These are phyloP conservation scores for Biston stratarius DNA, from an alignment of 2,888 invertebrate genomes.

Conservation along the genomic window DNA sequence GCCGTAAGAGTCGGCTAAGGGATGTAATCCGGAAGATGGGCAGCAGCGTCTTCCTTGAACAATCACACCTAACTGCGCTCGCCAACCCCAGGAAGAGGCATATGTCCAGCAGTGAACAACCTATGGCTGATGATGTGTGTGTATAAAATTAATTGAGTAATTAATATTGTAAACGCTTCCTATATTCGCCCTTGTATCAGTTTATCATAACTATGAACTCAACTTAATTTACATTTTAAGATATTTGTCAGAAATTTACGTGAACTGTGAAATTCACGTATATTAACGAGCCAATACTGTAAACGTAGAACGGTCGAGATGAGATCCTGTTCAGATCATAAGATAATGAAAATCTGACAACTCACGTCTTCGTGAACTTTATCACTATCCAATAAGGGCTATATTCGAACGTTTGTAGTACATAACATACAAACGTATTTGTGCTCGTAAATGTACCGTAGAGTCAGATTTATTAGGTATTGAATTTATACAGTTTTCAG, in stretches of 20 bases:
- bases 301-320: conserved; percentile 47
- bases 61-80: too few species aligned
- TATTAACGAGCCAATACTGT: conserved; percentile 27
- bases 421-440: conserved; percentile 23
- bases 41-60: too few species aligned
- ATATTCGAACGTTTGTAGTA: conserved; percentile 11
- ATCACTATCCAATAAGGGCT: conserved; percentile 29
- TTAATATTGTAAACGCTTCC: too few species aligned
- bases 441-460: conserved; percentile 51
- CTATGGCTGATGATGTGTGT: too few species aligned
- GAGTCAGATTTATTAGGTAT: conserved; percentile 31
- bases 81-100: too few species aligned
- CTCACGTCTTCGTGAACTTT: conserved; percentile 4
- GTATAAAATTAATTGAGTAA: too few species aligned
- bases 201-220: background rate
- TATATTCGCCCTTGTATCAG: too few species aligned
- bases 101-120: too few species aligned
- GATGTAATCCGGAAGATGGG: too few species aligned
- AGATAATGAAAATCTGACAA: conserved; percentile 6
- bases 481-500: conserved; percentile 43
- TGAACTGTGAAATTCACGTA: conserved; percentile 9
- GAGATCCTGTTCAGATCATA: conserved; percentile 35
- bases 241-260: background rate
- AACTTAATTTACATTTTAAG: background rate
- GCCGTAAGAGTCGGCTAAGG: too few species aligned